Percentiles rank a stretch among this genome's conserved stretches.
Conservation (phyloP, 30 jellyfish, hydroid and myxozoan species). For the Pseudorhiza aurosa region DNA sequence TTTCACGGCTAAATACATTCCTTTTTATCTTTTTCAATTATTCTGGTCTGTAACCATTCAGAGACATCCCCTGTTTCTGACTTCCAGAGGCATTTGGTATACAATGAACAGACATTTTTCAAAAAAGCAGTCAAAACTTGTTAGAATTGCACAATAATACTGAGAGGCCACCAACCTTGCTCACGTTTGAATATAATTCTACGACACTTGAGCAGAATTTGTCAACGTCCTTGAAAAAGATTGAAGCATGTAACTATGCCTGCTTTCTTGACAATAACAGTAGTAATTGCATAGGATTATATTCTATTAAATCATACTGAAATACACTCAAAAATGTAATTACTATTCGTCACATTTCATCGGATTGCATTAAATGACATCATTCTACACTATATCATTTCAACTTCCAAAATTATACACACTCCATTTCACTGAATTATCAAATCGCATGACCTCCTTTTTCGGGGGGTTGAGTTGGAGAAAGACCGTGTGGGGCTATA, state of each 20-base stretch:
- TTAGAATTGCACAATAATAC: background rate
- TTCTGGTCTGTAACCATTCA: background rate
- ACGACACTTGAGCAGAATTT: constrained; percentile 89
- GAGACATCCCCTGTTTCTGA: background rate
- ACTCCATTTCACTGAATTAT: too few species aligned
- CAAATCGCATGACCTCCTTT: too few species aligned
- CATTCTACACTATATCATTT: too few species aligned
- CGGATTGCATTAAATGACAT: too few species aligned
- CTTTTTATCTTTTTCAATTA: too few species aligned
- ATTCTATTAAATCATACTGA: background rate
- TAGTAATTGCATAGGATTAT: background rate
- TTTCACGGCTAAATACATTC: too few species aligned
- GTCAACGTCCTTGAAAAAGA: constrained; percentile 80
- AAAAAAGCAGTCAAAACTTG: background rate
- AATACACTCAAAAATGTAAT: background rate
- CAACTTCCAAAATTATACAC: too few species aligned
- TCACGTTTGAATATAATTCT: constrained; percentile 87
- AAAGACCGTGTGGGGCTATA: too few species aligned
- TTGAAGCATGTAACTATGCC: too few species aligned
- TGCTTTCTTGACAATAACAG: too few species aligned
- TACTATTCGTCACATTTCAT: too few species aligned
- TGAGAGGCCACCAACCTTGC: constrained; percentile 66
- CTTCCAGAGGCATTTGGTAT: background rate
- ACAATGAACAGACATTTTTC: background rate
- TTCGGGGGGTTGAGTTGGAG: too few species aligned